Base-by-base conservation (phyloP, 2,113 vertebrate species). In the Onychostoma macrolepis region DNA sequence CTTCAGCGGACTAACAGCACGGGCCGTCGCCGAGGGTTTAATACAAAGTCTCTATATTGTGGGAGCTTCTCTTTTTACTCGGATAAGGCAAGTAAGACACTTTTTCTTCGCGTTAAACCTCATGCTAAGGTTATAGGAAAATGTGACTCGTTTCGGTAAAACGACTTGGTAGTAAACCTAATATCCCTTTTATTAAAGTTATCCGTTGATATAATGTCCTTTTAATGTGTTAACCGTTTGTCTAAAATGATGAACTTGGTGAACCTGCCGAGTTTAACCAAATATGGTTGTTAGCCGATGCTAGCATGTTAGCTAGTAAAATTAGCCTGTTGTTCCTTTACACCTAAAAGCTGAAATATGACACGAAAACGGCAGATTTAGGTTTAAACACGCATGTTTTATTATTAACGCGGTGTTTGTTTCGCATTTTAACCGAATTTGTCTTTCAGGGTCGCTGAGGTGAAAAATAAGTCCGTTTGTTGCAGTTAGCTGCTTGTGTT, bases 1-100 rank as follows among this genome's bases (percentile, higher is more conserved):
- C 50, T 36, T 33, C 71, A 87, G 89, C 88, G 84, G 90, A 90
- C 86, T 84, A 50, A 41, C 26, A 69, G 41, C 63, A 19, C 58
- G 28, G 41, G 4, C 78, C 15, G 78, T 19, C 45, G 63, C 81
- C 81, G 28, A 58, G 56, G 80, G 58, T 69, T 30, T 45, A 2
- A 24, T 33, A 1, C 38, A 7, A 26, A 45, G 45, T 77, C 56
- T 76, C 38, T 75, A 79, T 74, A 53, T 45, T 65, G 2, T n/a
- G 83, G 77, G 71, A 85, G 87, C 85, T 85, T 85, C 87, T 88
- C 87, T 63, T 88, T 85, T 74, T 74, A 28, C 50, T 41, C 21
- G 26, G 1, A 74, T 58, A 84, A 75, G 83, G 83, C 69, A 84
- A 74, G 83, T 75, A 12, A 58, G 38, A 78, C 26, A 71, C 58